Conservation (phyloP, 2,797 vertebrate genomes). For the Lateolabrax maculatus region DNA sequence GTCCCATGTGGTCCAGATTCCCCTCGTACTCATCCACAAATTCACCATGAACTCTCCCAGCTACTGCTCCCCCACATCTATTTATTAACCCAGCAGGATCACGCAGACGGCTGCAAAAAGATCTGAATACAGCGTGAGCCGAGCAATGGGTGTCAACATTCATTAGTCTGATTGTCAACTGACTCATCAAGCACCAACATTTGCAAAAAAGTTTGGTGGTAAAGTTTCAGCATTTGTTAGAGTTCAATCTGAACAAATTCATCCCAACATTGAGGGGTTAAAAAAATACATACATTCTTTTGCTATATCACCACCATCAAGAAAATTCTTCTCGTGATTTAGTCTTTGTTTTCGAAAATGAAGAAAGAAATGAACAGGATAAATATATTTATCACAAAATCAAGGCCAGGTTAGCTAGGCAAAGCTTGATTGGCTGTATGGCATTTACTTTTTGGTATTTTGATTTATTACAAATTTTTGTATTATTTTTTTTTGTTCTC, state of each 20-base stretch:
- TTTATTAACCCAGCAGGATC: constrained; percentile 32
- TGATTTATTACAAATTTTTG: too few species aligned
- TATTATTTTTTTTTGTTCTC: too few species aligned
- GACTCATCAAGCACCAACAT: constrained; percentile 10
- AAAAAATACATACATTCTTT: too few species aligned
- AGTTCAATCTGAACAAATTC: background rate
- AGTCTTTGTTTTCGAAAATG: too few species aligned
- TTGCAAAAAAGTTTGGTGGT: background rate
- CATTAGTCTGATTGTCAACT: constrained; percentile 37
- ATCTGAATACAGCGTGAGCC: background rate
- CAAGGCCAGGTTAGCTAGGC: too few species aligned
- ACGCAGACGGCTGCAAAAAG: background rate
- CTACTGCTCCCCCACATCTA: background rate
- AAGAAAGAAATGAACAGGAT: too few species aligned
- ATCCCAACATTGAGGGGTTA: background rate
- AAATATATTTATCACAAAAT: too few species aligned
- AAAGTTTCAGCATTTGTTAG: background rate
- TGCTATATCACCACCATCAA: too few species aligned
- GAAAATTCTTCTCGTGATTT: too few species aligned
- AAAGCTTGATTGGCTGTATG: too few species aligned
- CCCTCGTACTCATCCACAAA: constrained; percentile 18
- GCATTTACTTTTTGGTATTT: too few species aligned
- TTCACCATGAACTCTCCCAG: constrained; percentile 20
- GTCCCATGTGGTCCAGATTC: constrained; percentile 23
- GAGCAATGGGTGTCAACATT: constrained; percentile 35